A percentile compares a stretch with the other conserved stretches of the same genome.
phyloP scores from a whole-genome alignment of 2,113 vertebrate species.

The Pterophyllum scalare region DNA sequence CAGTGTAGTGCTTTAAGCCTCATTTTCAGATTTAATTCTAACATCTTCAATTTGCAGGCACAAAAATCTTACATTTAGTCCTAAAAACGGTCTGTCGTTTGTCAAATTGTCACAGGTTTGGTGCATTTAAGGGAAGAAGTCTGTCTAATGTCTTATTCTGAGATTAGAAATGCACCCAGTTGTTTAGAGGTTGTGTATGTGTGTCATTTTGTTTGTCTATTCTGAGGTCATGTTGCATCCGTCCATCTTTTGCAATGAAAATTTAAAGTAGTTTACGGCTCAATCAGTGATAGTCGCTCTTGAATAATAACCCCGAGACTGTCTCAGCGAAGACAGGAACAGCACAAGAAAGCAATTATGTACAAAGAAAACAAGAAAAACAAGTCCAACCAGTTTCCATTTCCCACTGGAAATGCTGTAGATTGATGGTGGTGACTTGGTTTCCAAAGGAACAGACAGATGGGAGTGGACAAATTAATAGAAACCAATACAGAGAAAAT shows the following conservation, averaged over 20 bases:
- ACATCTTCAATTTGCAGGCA: background rate
- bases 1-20: slow-evolving; percentile 8
- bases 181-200: background rate
- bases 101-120: slow-evolving; percentile 9
- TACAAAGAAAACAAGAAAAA: slow-evolving; percentile 62
- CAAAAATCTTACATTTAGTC: background rate
- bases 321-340: slow-evolving; percentile 29
- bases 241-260: slow-evolving; percentile 47
- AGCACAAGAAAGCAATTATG: slow-evolving; percentile 65
- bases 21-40: slow-evolving; percentile 13
- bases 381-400: slow-evolving; percentile 60
- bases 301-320: slow-evolving; percentile 53
- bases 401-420: slow-evolving; percentile 62
- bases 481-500: slow-evolving; percentile 47
- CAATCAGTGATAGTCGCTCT: slow-evolving; percentile 41
- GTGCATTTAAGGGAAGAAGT: slow-evolving; percentile 13
- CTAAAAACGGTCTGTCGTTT: background rate
- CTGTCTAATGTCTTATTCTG: background rate
- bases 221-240: background rate
- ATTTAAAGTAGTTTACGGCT: slow-evolving; percentile 36
- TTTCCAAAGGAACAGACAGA: slow-evolving; percentile 63
- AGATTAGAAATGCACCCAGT: background rate
- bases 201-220: background rate
- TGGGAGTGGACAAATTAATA: slow-evolving; percentile 67
- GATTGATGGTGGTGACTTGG: slow-evolving; percentile 56